Base-by-base conservation (phyloP, 2,888 invertebrate species). In the Molanna angustata region DNA sequence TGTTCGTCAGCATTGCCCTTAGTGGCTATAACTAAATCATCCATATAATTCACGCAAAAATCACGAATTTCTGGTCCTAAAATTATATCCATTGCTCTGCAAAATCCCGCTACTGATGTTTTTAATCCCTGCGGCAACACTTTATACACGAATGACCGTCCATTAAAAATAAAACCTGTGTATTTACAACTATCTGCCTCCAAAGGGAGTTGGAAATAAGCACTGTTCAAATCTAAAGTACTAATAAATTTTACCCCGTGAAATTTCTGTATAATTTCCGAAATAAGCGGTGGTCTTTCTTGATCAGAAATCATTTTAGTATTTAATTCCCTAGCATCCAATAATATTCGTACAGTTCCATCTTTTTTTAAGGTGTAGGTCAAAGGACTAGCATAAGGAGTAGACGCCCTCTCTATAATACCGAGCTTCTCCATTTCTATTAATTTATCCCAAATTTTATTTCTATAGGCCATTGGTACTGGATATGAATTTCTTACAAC, bases 291-390 rank as follows among this genome's bases (percentile, higher is more conserved):
- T 2, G 60, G 61, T 9, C 60, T 51, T 35, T 66, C 65, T 3
- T 62, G 56, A 47, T 67, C 65, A 0, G 61, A 54, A 17, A 63
- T 58, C 40, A 67, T 65, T 19, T 57, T 42, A 9, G 56, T 56
- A 57, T 68, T 67, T 1, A 66, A 27, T 40, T 54, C 58, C 6
- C 67, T 35, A 0, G 65, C 66, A 54, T 67, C 66, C 14, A 66
- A 49, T 50, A 66, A 64, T 17, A 67, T 57, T 4, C 67, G 56
- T 1, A 66, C 50, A 6, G 56, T 40, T 9, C 62, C 63, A 47
- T 66, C 63, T 33, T 61, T 64, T 50, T 65, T 67, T 19, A 56
- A 31, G 0, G 62, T 62, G 4, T 63, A 61, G 2, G 63, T 60
- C 19, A 66, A 43, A 0, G 65, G 66, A 37, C 65, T 66, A 16